Evolutionary conservation across 2,113 vertebrate species (phyloP).

Genomic region (Dryoscopus gambensis): DNA sequence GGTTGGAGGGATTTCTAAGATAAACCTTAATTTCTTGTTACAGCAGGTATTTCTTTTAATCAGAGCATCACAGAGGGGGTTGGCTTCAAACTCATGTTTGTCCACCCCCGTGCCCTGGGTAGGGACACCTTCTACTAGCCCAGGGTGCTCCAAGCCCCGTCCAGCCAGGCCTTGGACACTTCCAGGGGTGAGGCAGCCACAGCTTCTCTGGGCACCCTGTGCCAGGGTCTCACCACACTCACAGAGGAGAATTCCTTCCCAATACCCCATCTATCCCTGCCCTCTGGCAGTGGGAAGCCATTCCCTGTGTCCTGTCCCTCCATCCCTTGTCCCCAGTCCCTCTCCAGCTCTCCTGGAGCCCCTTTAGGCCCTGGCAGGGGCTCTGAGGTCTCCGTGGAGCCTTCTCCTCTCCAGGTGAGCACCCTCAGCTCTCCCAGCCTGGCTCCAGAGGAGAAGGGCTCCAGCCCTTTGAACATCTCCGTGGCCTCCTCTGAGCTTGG

Average conservation of each 20-base stretch:
- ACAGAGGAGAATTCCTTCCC: not conserved
- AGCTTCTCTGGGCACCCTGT: not conserved
- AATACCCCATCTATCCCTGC: not conserved
- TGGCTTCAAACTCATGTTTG: not conserved
- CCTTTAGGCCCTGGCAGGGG: fast-evolving
- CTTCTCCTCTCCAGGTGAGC: not conserved
- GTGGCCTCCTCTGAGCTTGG: fast-evolving
- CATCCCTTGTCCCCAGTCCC: not conserved
- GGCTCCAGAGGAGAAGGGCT: not conserved
- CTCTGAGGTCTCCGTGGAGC: not conserved
- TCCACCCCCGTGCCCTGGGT: not conserved
- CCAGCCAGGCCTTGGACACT: not conserved
- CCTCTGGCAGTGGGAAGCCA: not conserved
- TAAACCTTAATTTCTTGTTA: not conserved
- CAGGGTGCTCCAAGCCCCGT: not conserved
- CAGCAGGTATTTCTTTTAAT: not conserved
- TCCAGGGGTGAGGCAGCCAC: not conserved
- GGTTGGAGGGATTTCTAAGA: not conserved
- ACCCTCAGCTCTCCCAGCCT: not conserved
- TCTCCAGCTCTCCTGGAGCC: not conserved
- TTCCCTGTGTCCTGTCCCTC: not conserved
- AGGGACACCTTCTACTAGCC: not conserved
- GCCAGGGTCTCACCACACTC: not conserved
- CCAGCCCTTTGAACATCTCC: not conserved
- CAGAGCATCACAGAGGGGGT: not conserved